phyloP scores from a whole-genome alignment of 1,140 invertebrate genomes.

The Chrysoperla carnea region DNA sequence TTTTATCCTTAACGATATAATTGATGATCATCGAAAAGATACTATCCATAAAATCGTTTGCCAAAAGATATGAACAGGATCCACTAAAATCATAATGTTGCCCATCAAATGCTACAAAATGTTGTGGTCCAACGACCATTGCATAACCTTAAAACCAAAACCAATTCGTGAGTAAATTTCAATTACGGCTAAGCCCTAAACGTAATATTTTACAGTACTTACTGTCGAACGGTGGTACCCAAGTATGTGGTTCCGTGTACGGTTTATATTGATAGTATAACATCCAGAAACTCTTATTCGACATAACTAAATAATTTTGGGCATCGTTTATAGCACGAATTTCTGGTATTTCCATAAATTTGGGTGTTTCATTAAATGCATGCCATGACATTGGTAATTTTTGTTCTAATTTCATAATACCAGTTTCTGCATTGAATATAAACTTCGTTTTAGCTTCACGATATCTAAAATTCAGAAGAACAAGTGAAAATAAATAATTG shows the following conservation, averaged over 20 bases:
- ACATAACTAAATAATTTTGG: slow-evolving; percentile 43
- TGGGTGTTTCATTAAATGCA: slow-evolving; percentile 70
- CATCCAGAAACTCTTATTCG: slow-evolving; percentile 53
- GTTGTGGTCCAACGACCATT: slow-evolving; percentile 44
- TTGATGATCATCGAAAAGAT: slow-evolving; percentile 27
- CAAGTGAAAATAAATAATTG: not conserved
- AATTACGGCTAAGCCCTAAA: too few species aligned
- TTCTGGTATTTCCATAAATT: slow-evolving; percentile 61
- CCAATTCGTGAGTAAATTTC: slow-evolving; percentile 1
- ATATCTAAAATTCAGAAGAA: slow-evolving; percentile 33
- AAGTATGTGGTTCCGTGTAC: slow-evolving; percentile 48
- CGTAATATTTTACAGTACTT: slow-evolving; percentile 8
- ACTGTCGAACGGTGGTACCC: slow-evolving; percentile 68
- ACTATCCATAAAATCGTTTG: slow-evolving; percentile 41
- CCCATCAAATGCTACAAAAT: slow-evolving; percentile 64
- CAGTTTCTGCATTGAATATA: slow-evolving; percentile 63
- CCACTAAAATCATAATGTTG: slow-evolving; percentile 43
- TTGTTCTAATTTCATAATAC: slow-evolving; percentile 64
- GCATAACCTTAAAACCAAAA: slow-evolving; percentile 35
- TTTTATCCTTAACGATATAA: slow-evolving; percentile 12
- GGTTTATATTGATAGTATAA: slow-evolving; percentile 55
- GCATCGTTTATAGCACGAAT: slow-evolving; percentile 45
- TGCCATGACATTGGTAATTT: slow-evolving; percentile 81
- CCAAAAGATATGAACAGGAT: slow-evolving; percentile 45
- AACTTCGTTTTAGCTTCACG: slow-evolving; percentile 71